Conservation (phyloP, 1,140 invertebrate species). For the Vanessa tameamea region DNA sequence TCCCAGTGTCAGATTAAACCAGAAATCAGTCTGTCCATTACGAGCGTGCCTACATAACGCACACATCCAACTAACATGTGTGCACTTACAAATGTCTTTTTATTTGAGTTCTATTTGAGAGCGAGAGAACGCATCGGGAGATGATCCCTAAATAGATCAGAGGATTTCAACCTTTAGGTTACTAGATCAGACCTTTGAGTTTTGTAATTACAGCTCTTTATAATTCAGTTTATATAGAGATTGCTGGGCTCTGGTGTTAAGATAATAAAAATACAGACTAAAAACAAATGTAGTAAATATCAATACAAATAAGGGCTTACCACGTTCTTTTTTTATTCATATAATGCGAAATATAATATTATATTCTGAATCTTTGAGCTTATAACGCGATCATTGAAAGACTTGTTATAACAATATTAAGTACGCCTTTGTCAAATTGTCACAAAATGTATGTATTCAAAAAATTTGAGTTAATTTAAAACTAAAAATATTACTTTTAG, state of each 20-base stretch:
- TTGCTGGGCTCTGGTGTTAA: too few species aligned
- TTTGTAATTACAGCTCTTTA: background rate
- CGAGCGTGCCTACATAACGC: background rate
- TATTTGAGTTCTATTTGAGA: slow-evolving; percentile 8
- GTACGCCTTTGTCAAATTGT: too few species aligned
- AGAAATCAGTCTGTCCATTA: background rate
- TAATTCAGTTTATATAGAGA: background rate
- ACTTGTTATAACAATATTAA: too few species aligned
- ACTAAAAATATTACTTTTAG: too few species aligned
- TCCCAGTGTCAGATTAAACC: background rate
- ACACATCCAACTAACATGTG: background rate
- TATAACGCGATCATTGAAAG: too few species aligned
- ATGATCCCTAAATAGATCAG: slow-evolving; percentile 4
- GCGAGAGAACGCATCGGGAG: slow-evolving; percentile 7
- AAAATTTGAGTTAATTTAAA: too few species aligned
- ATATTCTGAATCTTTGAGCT: too few species aligned
- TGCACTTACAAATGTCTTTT: background rate
- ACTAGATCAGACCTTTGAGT: slow-evolving; percentile 2
- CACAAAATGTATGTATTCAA: too few species aligned
- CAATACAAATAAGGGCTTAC: too few species aligned
- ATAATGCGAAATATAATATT: too few species aligned
- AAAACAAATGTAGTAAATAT: background rate
- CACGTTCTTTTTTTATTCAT: too few species aligned
- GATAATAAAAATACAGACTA: too few species aligned
- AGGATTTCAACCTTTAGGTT: slow-evolving; percentile 7